Base-by-base conservation (phyloP, 2,113 vertebrate genomes). In the Hippopotamus amphibius region DNA sequence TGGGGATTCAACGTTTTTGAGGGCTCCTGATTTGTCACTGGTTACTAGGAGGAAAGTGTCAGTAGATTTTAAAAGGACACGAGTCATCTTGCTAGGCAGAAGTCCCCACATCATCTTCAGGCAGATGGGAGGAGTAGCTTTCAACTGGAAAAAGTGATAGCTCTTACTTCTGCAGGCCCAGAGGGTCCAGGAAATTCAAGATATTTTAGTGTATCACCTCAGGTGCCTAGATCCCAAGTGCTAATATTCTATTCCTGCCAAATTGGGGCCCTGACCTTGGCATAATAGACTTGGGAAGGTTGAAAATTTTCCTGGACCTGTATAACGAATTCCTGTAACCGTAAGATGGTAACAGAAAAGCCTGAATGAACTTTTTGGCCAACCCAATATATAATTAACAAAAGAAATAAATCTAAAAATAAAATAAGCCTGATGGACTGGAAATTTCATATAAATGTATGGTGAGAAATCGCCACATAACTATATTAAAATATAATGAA, bases 401-500 rank as follows among this genome's bases (percentile, higher is more conserved):
- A 89, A 88, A 77, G 2, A 86, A 93, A 88, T 6, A 88, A 85
- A 37, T 48, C 11, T 55, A 87, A 82, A 89, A 69, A 86, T 50
- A 69, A 81, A 74, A 80, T 90, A 59, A 59, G 5, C n/a, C n/a
- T 77, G n/a, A 77, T 41, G 15, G 4, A 90, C 66, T 88, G 8
- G 57, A 59, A 59, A 82, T 69, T 87, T 82, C 12, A 83, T 96
- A 50, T 82, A 21, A 92, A 26, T 7, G 3, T 59, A 41, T 50
- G 9, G 14, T 80, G 8, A 89, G 13, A 77, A 86, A 77, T 50
- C 26, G 4, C 22, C 37, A 69, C 21, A 33, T 28, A 74, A 68
- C 90, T 93, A 72, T 68, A 48, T 65, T 82, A 89, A 93, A 71
- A 30, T 69, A 69, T 12, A 71, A 65, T 69, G 61, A 81, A 96